These are phyloP conservation scores for Mallotus villosus DNA, from an alignment of 2,797 vertebrate species.

Conservation along the genomic window DNA sequence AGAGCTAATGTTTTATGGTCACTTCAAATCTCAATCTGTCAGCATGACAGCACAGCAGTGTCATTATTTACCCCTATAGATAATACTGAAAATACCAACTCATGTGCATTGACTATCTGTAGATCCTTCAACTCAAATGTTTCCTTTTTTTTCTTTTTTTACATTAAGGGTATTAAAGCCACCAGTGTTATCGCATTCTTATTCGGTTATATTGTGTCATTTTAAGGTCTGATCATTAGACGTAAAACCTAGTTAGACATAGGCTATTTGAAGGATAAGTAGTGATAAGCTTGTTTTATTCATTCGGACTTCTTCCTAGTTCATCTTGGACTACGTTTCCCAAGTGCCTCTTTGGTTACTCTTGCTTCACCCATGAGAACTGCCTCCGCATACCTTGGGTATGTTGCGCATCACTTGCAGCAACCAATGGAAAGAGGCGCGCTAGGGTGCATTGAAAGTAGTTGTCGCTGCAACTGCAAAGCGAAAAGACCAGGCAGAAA, in stretches of 20 bases:
- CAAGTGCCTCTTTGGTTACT: slow-evolving; percentile 32
- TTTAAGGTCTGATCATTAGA: no score
- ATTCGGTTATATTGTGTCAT: no score
- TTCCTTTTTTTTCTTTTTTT: no score
- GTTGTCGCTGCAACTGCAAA: slow-evolving; percentile 37
- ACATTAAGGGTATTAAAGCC: no score
- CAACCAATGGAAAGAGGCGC: slow-evolving; percentile 43
- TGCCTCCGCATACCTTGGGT: slow-evolving; percentile 50
- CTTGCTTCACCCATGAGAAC: slow-evolving; percentile 44
- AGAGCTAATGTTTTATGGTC: not conserved
- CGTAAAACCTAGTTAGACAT: no score
- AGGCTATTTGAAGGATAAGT: not conserved
- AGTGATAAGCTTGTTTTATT: not conserved
- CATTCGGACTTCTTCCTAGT: not conserved
- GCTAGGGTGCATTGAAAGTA: slow-evolving; percentile 52
- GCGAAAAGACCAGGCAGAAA: slow-evolving; percentile 48
- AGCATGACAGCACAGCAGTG: not conserved
- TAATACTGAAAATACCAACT: not conserved
- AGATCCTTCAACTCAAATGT: no score
- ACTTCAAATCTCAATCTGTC: not conserved
- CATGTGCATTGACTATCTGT: no score
- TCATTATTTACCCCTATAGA: not conserved
- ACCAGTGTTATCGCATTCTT: no score
- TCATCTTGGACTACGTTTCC: slow-evolving; percentile 64
- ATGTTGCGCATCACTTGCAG: slow-evolving; percentile 37